Base-by-base conservation (phyloP, 2,888 invertebrate species). In the Dusona sp. region DNA sequence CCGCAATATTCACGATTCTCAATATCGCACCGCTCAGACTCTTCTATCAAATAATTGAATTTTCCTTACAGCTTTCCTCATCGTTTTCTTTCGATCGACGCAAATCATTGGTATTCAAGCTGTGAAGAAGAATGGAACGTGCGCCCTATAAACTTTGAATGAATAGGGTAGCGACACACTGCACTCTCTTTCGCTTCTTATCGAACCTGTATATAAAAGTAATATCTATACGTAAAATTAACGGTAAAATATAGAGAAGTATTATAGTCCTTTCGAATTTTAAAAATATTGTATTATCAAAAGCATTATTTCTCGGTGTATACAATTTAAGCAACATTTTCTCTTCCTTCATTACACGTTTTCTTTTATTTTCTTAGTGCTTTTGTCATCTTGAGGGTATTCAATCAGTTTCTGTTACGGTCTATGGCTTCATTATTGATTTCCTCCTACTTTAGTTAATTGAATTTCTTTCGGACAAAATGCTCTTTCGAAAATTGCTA, bases 131-230 rank as follows among this genome's bases (percentile, higher is more conserved):
- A 72, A 67, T 45, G 8, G 57, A 74, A 57, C 65, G 79, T 36
- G 57, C 51, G 36, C 54, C 67, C 64, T 68, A 70, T 51, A 75
- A 79, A 79, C 74, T 61, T 79, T 51, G 79, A 84, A 70, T 70
- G 25, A 75, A 75, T 42, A 70, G 42, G 75, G 64, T 64, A 70
- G 8, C 68, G 74, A 45, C 61, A 84, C 74, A 61, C 13, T 45
- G 57, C 45, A 45, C 16, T n/a, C 2, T 16, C 36, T 33, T 11
- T 57, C 45, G 8, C 1, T 16, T n/a, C 25, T 9, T 25, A 65
- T 38, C 13, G 22, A 51, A 13, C 3, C 9, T n/a, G 8, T 25
- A 33, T 45, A 29, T 11, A 54, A 33, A 67, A 57, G 54, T 54
- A 38, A 57, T 74, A 54, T 77, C n/a, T 48, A 16, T 65, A 22